Base-by-base conservation (phyloP, 23 tunicate genomes). In the Halocynthia roretzi region DNA sequence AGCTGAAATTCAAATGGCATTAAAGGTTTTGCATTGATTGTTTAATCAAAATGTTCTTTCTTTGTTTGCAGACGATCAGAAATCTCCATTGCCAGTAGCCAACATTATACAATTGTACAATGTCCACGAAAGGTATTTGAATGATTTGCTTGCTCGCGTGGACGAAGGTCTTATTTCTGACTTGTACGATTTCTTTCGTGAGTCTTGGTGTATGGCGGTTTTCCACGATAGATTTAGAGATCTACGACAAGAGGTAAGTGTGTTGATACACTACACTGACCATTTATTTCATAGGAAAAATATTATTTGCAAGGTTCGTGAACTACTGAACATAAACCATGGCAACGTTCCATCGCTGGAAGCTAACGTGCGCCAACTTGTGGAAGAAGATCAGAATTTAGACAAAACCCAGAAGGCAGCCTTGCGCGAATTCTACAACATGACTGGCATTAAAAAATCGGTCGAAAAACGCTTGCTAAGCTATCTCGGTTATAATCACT, bases 141-240 rank as follows among this genome's bases (percentile, higher is more conserved):
- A 94, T 78, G 75, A 85, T 62, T 87, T 94, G 17, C 73, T 88
- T 7, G 67, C 80, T 8, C 55, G 99, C 44, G 71, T 58, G 8
- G 81, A 84, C 19, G 99, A 94, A 71, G 95, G 87, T 5, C 70
- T 94, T 76, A 78, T 94, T 15, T 8, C 68, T 62, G 94, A 88
- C 75, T 71, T 94, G 71, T 94, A 53, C 73, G 79, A 22, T 54
- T 88, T 70, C 82, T 87, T 87, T 79, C 68, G 81, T 8, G 87
- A 84, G 70, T 91, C 99, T 6, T 87, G 95, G 91, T 60, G 70
- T 62, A 77, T 76, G 80, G 87, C 87, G 7, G 49, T 88, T 22
- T 94, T 81, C 82, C 99, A 94, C 62, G 99, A 94, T 72, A 71
- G 99, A 67, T 94, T 94, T 77, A 84, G 75, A 56, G 95, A 87